Evolutionary conservation across 1,140 invertebrate species (phyloP).

Genomic region (Vollenhovia emeryi): DNA sequence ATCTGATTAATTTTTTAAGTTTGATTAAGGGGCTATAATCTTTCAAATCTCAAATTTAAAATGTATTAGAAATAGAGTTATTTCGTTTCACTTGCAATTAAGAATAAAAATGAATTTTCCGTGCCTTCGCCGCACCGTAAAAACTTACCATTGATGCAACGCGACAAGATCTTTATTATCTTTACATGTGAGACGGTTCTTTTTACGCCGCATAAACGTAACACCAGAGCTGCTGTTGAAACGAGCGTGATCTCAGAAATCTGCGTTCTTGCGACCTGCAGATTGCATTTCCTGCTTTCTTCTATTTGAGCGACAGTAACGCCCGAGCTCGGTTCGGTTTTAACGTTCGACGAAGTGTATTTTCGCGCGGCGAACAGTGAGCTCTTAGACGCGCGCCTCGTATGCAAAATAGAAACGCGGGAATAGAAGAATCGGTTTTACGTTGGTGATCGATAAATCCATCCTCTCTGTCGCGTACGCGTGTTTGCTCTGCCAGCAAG

Average conservation of each 20-base stretch:
- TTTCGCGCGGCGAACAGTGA: constrained; percentile 33
- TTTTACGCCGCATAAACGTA: not conserved
- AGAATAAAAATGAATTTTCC: not conserved
- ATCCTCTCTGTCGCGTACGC: constrained; percentile 21
- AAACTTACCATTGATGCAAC: not conserved
- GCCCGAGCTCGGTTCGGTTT: constrained; percentile 34
- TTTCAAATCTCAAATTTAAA: no score
- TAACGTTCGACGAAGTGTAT: constrained; percentile 46
- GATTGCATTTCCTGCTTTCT: constrained; percentile 44
- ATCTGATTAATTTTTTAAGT: not conserved
- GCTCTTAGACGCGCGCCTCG: constrained; percentile 11
- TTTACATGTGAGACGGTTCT: not conserved
- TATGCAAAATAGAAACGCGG: constrained; percentile 42
- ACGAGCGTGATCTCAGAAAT: not conserved
- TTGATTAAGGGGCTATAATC: not conserved
- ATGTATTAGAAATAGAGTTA: not conserved
- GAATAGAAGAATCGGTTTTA: constrained; percentile 29
- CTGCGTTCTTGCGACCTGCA: constrained; percentile 7
- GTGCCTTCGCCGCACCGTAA: not conserved
- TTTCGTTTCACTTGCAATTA: not conserved
- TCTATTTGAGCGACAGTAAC: constrained; percentile 17
- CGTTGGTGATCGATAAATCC: constrained; percentile 41
- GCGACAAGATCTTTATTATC: constrained; percentile 37
- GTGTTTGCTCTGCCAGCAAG: constrained; percentile 31
- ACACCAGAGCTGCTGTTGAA: constrained; percentile 4